Conservation (phyloP, 2,797 vertebrate genomes). For the Alouatta caraya region DNA sequence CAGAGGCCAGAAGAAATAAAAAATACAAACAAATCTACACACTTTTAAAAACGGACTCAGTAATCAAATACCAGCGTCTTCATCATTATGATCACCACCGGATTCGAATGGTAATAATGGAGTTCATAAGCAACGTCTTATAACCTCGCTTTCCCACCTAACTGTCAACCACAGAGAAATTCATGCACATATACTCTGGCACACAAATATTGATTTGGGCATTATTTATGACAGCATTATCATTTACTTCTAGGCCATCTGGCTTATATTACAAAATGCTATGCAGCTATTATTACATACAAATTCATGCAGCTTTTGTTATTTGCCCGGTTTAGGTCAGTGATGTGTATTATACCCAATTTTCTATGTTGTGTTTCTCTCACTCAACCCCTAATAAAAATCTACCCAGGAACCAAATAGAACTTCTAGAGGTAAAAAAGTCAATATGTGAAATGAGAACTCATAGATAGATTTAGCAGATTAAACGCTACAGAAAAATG, state of each 20-base stretch:
- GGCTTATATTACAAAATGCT: not conserved
- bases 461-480: not conserved
- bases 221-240: no score
- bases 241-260: not conserved
- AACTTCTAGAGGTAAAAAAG: not conserved
- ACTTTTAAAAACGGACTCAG: not conserved
- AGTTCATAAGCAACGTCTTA: accelerated
- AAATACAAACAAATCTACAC: not conserved
- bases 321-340: not conserved
- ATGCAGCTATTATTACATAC: not conserved
- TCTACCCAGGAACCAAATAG: not conserved
- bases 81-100: accelerated
- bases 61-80: not conserved
- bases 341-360: not conserved
- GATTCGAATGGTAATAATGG: no score
- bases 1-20: not conserved
- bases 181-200: not conserved
- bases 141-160: accelerated
- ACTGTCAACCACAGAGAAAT: not conserved
- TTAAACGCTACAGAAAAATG: not conserved
- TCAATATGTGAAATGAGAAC: not conserved
- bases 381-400: not conserved
- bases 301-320: not conserved
- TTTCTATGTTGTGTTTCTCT: not conserved
- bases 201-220: not conserved